phyloP scores from a whole-genome alignment of 2,113 vertebrate genomes.

The Piaya cayana region DNA sequence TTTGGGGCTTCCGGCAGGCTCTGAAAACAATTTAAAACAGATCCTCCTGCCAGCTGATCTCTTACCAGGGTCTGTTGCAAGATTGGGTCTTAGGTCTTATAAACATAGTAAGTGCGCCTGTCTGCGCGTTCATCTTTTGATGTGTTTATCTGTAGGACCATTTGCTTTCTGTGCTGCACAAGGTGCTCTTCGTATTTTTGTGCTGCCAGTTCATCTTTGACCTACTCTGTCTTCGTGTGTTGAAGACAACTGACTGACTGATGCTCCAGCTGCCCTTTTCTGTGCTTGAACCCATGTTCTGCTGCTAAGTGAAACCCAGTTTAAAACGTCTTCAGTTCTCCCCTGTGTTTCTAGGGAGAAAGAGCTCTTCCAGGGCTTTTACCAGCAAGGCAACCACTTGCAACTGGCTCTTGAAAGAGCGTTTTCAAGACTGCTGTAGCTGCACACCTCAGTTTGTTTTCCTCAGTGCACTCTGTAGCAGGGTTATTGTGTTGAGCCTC shows the following conservation, averaged over 20 bases:
- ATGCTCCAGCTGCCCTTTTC: not conserved
- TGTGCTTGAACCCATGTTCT: not conserved
- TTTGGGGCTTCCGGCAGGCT: not conserved
- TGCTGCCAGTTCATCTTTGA: not conserved
- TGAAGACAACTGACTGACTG: not conserved
- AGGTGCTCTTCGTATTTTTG: not conserved
- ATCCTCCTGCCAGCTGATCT: not conserved
- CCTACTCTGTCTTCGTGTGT: not conserved
- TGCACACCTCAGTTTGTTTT: rapidly evolving
- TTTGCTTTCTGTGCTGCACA: not conserved
- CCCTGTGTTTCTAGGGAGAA: not conserved
- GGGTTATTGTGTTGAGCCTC: not conserved
- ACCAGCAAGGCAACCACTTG: not conserved
- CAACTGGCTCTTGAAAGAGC: not conserved
- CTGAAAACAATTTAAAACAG: not conserved
- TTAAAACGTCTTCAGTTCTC: not conserved
- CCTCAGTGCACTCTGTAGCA: not conserved
- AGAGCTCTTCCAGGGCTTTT: not conserved
- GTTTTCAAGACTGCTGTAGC: not conserved
- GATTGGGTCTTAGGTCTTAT: not conserved
- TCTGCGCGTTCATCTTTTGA: not conserved
- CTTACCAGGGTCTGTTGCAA: not conserved
- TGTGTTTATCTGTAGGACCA: rapidly evolving
- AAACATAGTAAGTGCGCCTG: not conserved
- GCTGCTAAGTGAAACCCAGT: not conserved